Base-by-base conservation (phyloP, 1,140 invertebrate genomes). In the Aphelinus certus region DNA sequence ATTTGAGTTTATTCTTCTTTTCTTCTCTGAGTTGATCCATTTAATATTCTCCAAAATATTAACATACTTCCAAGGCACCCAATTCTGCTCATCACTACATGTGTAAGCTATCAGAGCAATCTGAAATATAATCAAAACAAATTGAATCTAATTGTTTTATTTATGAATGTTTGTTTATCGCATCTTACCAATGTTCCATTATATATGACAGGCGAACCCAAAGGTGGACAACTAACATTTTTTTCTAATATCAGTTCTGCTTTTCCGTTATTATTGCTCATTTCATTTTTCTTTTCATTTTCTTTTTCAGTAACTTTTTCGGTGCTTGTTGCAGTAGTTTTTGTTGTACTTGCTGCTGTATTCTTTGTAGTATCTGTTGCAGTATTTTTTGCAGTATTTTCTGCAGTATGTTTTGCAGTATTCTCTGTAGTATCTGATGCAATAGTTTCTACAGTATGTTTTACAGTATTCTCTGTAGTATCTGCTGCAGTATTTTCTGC, bases 51-150 rank as follows among this genome's bases (percentile, higher is more conserved):
- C 78, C 42, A 76, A 76, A 62, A 81, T 74, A n/a, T 79, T 78
- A 2, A 79, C 80, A 65, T 83, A 84, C 71, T 81, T 79, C 81
- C 82, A 81, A 71, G 79, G 75, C 45, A 82, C 81, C 80, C 80
- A 81, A 66, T 56, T 75, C 73, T 83, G 79, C 7, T 71, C 51
- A 49, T 84, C 81, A 61, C 81, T 77, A 65, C 82, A 83, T 43
- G 83, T 83, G 58, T 83, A 80, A 10, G 80, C 79, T 61, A 84
- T 66, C 67, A 81, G 69, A 9, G 71, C 81, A 46, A 82, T 70
- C 81, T 84, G 47, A 9, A 76, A 81, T 9, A 43, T 7, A 64
- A 61, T 6, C 43, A 26, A 71, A 49, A 61, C 48, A 49, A 60
- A 60, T 2, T 60, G 3, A 10, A 47, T 26, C 26, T 26, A 26